Conservation (phyloP, 2,113 vertebrate species). For the Thunnus maccoyii region DNA sequence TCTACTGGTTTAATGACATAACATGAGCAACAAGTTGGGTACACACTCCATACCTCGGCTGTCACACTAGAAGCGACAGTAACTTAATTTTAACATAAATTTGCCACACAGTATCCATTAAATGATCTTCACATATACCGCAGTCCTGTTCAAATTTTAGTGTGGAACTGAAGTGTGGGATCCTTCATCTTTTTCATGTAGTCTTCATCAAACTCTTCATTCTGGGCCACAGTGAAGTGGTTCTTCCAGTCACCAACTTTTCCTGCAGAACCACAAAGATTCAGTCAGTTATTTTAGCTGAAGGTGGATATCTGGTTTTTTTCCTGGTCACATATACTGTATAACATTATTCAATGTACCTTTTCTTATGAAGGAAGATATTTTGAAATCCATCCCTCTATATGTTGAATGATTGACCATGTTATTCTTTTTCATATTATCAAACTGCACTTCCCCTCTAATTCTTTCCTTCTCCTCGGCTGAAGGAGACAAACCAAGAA, state of each 20-base stretch:
- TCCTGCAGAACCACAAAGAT: conserved; percentile 51
- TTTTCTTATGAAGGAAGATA: conserved; percentile 84
- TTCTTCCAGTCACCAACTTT: conserved; percentile 82
- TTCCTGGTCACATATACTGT: too few relatives aligned
- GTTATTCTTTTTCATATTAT: conserved; percentile 86
- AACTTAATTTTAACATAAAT: too few relatives aligned
- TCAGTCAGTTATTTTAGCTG: too few relatives aligned
- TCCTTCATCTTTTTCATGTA: conserved; percentile 80
- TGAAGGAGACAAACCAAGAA: conserved; percentile 81
- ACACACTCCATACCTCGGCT: too few relatives aligned
- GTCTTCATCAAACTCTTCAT: conserved; percentile 80
- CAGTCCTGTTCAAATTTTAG: conserved; percentile 35
- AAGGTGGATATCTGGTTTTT: too few relatives aligned
- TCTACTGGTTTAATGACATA: too few relatives aligned
- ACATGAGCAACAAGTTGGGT: too few relatives aligned
- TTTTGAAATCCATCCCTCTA: conserved; percentile 54
- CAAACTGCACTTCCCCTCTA: conserved; percentile 79
- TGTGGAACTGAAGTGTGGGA: conserved; percentile 63
- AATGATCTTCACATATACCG: too few relatives aligned
- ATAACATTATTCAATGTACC: conserved; percentile 58
- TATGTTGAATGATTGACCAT: conserved; percentile 78
- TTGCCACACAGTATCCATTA: too few relatives aligned
- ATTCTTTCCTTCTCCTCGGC: conserved; percentile 73
- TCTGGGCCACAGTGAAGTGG: conserved; percentile 80
- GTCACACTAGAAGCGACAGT: too few relatives aligned